These are phyloP conservation scores for Melinopterus prodromus DNA, from an alignment of 2,888 invertebrate genomes.

Conservation along the genomic window DNA sequence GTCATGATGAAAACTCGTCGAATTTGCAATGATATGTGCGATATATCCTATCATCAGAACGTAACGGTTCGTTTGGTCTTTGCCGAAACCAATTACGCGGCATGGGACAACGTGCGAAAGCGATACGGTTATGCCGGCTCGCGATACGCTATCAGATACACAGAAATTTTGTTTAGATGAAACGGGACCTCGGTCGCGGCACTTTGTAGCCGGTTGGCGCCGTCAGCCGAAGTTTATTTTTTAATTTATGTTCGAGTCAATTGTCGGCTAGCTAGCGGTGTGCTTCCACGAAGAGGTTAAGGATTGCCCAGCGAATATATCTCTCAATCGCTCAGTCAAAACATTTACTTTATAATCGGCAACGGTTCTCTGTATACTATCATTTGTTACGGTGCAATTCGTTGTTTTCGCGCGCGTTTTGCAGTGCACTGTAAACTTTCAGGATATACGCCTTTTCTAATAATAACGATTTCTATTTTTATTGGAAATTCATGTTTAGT, in stretches of 20 bases:
- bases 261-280: neutral
- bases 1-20: too few species aligned
- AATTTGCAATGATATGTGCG: neutral
- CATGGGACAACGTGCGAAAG: neutral
- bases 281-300: neutral
- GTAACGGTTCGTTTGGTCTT: neutral
- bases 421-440: neutral
- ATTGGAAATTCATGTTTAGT: neutral
- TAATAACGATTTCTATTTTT: neutral
- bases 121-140: neutral
- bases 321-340: neutral
- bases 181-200: neutral
- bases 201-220: neutral
- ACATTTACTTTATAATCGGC: neutral
- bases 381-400: neutral
- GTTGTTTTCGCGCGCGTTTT: neutral
- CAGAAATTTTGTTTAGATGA: neutral
- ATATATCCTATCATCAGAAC: neutral
- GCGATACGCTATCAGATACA: constrained; percentile 4
- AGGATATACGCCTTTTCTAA: neutral
- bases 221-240: neutral
- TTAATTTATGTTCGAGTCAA: constrained; percentile 4
- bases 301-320: neutral
- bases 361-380: constrained; percentile 4
- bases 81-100: neutral